These are phyloP conservation scores for Sterrhoptilus dennistouni DNA, from an alignment of 2,113 vertebrate species.

Conservation along the genomic window DNA sequence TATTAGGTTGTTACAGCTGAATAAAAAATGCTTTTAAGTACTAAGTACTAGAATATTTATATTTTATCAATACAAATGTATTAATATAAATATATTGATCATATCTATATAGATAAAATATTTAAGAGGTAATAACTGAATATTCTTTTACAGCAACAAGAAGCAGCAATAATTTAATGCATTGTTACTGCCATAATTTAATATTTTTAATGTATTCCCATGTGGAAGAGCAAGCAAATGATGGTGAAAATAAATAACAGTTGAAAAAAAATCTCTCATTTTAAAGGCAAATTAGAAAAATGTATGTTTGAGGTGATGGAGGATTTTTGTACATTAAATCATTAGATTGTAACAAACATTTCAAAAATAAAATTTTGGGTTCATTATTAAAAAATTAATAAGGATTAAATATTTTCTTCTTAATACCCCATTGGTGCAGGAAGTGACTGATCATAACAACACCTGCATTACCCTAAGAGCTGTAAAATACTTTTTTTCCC, in stretches of 20 bases:
- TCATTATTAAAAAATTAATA: background rate
- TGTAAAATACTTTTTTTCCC: background rate
- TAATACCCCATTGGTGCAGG: background rate
- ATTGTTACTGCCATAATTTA: background rate
- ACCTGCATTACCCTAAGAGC: background rate
- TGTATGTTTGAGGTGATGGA: fast-evolving
- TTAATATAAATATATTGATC: background rate
- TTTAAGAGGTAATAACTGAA: background rate
- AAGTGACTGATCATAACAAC: background rate
- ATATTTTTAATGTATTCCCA: background rate
- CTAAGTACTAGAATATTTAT: background rate
- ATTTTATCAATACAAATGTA: background rate
- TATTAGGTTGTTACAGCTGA: background rate
- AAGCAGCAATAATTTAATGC: background rate
- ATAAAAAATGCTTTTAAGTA: background rate
- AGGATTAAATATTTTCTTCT: background rate
- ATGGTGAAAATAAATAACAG: background rate
- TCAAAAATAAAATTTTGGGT: background rate
- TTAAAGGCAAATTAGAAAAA: background rate
- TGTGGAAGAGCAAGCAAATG: background rate
- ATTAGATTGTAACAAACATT: background rate
- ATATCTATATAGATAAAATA: background rate
- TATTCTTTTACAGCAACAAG: background rate
- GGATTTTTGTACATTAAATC: background rate
- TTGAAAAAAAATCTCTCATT: no score